Evolutionary conservation across 30 jellyfish, hydroid and myxozoan species (phyloP), one percentile per base, ranked within the genome.

Genomic region (Cassiopea andromeda): DNA sequence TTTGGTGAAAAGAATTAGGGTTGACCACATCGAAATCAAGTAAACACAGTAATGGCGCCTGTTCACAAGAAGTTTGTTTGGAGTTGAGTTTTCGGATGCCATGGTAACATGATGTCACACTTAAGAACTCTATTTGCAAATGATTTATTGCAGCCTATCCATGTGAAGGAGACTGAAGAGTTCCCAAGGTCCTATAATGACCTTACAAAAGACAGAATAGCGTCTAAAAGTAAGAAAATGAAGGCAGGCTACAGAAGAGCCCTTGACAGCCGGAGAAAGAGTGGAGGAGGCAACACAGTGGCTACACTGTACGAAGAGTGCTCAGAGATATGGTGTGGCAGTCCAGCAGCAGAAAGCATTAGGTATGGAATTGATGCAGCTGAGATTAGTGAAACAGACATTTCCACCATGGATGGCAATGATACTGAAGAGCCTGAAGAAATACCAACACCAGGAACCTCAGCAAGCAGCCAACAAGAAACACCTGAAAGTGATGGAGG

Each of bases 291-390:
- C 3, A 44, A 86, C 2, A 60, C 73, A 15, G 92, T 70, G n/a
- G 57, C 69, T 16, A 87, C 72, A 54, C 74, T 74, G 47, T 84
- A 84, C 69, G 87, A 84, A 7, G 46, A n/a, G 64, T 84, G 92
- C 78, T 70, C 87, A 9, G 79, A 69, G 13, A 69, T 84, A 46
- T 84, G 92, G 92, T 69, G 78, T 8, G 92, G 87, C 46, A 10
- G 87, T 49, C 92, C 92, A 15, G 93, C 93, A 27, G 84, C 88
- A 75, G 84, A 84, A 46, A 38, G 87, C 49, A 59, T 84, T 84
- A 66, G 54, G 47, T 60, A 74, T 72, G 92, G 92, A 14, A 50
- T 84, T 14, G 92, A 84, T 50, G 48, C 92, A 18, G 45, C 73
- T 18, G 85, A 50, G 69, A 46, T 70, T 6, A 54, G 12, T 54